phyloP scores from a whole-genome alignment of 1,140 invertebrate species.

The Episyrphus balteatus region DNA sequence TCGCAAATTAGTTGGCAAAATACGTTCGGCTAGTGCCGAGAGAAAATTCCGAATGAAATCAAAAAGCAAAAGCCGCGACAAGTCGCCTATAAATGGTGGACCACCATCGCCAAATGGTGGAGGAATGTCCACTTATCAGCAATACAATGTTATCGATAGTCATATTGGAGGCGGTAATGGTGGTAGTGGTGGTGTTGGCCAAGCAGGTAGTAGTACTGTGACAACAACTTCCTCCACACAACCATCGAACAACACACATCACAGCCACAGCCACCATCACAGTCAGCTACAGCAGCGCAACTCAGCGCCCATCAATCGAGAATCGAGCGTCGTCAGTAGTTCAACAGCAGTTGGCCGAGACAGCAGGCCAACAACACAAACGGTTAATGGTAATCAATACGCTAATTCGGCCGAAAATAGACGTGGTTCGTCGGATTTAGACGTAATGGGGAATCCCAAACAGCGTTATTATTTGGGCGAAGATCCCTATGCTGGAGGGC shows the following conservation, averaged over 20 bases:
- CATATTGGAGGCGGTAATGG: conserved; percentile 34
- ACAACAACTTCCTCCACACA: conserved; percentile 6
- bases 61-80: conserved; percentile 28
- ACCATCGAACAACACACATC: no score
- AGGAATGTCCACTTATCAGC: conserved; percentile 44
- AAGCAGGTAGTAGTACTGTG: conserved; percentile 9
- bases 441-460: conserved; percentile 41
- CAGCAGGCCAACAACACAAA: background rate
- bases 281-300: conserved; percentile 1
- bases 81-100: conserved; percentile 40
- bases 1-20: conserved; percentile 63
- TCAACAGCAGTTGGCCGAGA: background rate
- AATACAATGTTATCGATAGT: conserved; percentile 50
- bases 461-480: conserved; percentile 72
- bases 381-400: conserved; percentile 1
- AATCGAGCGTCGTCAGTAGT: background rate
- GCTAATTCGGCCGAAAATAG: conserved; percentile 13
- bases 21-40: conserved; percentile 60
- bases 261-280: conserved; percentile 8
- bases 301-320: background rate
- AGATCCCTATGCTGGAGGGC: conserved; percentile 67
- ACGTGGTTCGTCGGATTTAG: conserved; percentile 4
- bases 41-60: conserved; percentile 50
- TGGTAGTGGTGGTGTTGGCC: background rate
- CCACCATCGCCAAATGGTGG: conserved; percentile 23